phyloP scores from a whole-genome alignment of 2,113 vertebrate species.

The Madoqua kirkii region DNA sequence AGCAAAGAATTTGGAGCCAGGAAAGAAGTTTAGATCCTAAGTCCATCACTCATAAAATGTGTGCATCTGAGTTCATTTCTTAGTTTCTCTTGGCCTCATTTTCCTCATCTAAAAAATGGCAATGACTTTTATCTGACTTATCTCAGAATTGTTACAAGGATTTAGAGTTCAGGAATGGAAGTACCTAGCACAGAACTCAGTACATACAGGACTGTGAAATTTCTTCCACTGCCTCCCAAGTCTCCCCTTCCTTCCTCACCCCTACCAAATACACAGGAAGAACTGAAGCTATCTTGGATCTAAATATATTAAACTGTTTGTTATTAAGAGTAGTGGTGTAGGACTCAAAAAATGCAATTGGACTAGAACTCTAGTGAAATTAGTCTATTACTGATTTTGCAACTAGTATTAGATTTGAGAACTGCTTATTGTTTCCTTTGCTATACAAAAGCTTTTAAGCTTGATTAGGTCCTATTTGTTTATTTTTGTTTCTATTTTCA shows the following conservation, averaged over 20 bases:
- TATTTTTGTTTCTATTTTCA: neutral
- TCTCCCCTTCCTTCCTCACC: neutral
- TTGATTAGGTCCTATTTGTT: neutral
- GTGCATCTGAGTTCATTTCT: neutral
- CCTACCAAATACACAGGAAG: neutral
- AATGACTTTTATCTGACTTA: neutral
- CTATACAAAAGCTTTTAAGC: neutral
- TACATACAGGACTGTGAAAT: accelerated
- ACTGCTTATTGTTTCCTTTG: neutral
- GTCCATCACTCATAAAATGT: neutral
- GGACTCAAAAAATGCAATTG: neutral
- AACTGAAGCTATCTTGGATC: neutral
- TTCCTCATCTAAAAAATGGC: neutral
- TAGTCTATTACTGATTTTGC: neutral
- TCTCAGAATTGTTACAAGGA: neutral
- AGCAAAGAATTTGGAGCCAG: neutral
- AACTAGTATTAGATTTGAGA: neutral
- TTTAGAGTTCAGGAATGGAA: neutral
- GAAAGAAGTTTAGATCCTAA: neutral
- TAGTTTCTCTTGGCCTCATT: neutral
- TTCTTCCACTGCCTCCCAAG: neutral
- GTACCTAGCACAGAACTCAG: neutral
- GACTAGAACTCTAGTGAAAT: neutral
- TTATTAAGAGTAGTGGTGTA: neutral
- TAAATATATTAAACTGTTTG: neutral